These are phyloP conservation scores for Psittacara wagleri DNA, from an alignment of 2,113 vertebrate species.

Conservation along the genomic window DNA sequence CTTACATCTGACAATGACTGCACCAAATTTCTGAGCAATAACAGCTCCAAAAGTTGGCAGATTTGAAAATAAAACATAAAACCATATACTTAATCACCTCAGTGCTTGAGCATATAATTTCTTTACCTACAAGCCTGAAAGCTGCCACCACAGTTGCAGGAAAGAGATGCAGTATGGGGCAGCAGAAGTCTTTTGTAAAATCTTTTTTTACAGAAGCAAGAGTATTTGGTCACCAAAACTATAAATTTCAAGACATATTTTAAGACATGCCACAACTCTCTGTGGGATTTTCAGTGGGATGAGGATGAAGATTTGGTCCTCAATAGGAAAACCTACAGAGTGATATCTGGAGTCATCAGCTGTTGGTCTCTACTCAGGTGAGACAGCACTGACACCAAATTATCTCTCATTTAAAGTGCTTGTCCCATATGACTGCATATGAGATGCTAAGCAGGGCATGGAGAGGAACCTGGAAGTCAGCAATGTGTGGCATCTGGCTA, in stretches of 20 bases:
- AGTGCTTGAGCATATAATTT: not conserved
- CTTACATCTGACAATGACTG: not conserved
- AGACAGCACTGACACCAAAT: not conserved
- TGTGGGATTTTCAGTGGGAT: not conserved
- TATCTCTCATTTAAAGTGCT: not conserved
- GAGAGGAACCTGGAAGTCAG: not conserved
- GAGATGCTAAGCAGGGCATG: not conserved
- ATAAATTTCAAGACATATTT: not conserved
- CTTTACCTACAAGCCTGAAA: not conserved
- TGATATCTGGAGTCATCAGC: not conserved
- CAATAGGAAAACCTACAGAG: not conserved
- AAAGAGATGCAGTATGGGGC: not conserved
- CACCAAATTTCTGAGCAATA: not conserved
- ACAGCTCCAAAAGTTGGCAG: not conserved
- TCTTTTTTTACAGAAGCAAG: not conserved
- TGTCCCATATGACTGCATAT: not conserved
- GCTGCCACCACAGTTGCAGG: not conserved
- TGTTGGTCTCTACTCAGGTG: not conserved
- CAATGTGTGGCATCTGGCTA: rapidly evolving
- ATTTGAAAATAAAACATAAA: slow-evolving; percentile 7
- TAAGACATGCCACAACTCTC: not conserved
- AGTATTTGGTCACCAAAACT: not conserved
- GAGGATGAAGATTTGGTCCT: not conserved
- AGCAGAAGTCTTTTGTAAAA: not conserved
- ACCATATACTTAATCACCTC: rapidly evolving